phyloP scores from a whole-genome alignment of 2,113 vertebrate genomes.

The Spea bombifrons region DNA sequence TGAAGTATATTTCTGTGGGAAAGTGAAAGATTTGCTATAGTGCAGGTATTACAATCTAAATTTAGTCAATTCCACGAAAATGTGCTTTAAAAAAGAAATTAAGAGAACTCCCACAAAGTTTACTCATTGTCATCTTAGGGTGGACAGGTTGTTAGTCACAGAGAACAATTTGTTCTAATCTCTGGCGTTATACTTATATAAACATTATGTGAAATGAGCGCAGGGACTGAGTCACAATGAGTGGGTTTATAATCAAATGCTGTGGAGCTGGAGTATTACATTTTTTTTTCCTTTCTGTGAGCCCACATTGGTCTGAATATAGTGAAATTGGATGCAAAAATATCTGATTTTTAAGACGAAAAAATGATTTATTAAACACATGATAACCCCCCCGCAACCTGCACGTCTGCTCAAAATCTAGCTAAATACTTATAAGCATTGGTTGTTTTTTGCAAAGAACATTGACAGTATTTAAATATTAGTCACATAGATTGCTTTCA shows the following conservation, averaged over 20 bases:
- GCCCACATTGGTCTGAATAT: constrained; percentile 50
- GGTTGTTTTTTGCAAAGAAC: neutral
- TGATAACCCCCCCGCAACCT: constrained; percentile 7
- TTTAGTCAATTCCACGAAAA: constrained; percentile 51
- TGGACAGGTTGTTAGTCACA: constrained; percentile 71
- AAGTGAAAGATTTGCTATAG: constrained; percentile 40
- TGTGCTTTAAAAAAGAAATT: constrained; percentile 56
- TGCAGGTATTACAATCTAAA: constrained; percentile 52
- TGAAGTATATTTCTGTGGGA: neutral
- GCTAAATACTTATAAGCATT: constrained; percentile 3
- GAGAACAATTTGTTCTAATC: constrained; percentile 66
- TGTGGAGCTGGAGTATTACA: constrained; percentile 66
- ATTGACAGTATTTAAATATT: neutral
- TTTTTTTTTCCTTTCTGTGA: constrained; percentile 62
- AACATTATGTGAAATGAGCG: constrained; percentile 72
- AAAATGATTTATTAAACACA: constrained; percentile 38
- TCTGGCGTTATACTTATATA: constrained; percentile 63
- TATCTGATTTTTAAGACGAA: constrained; percentile 6
- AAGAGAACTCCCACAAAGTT: constrained; percentile 66
- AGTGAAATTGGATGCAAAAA: constrained; percentile 19
- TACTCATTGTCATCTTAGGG: constrained; percentile 57
- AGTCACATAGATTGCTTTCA: neutral
- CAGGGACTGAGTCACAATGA: constrained; percentile 71
- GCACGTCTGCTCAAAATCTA: neutral
- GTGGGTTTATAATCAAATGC: constrained; percentile 73